Percentiles rank a stretch among this genome's conserved stretches.
These are phyloP conservation scores for Cyrtodaria siliqua DNA, from an alignment of 2,888 invertebrate genomes.

Conservation along the genomic window DNA sequence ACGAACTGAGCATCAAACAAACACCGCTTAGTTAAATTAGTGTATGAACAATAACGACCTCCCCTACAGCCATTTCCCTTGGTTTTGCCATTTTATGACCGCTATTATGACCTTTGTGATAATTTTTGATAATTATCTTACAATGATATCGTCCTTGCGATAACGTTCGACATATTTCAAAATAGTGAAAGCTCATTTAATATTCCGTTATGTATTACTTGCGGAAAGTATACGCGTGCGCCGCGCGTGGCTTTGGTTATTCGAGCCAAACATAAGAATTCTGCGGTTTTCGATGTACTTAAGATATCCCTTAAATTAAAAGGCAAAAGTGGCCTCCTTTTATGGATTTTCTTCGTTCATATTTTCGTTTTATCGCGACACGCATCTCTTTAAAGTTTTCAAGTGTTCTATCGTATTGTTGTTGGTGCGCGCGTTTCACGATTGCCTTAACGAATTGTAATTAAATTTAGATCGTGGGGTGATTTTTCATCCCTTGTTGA, in stretches of 20 bases:
- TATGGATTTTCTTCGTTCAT: conserved; percentile 5
- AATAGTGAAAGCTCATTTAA: conserved; percentile 16
- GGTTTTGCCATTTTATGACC: conserved; percentile 15
- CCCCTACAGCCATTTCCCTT: conserved; percentile 28
- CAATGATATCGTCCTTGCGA: conserved; percentile 15
- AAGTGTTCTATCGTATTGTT: neutral
- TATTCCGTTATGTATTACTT: conserved; percentile 35
- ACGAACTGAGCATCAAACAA: conserved; percentile 28
- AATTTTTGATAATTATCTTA: conserved; percentile 50
- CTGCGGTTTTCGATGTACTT: conserved; percentile 6
- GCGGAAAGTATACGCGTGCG: conserved; percentile 14
- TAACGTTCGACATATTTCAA: conserved; percentile 4
- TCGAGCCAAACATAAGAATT: conserved; percentile 1
- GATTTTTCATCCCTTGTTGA: neutral
- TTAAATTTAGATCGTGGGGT: neutral
- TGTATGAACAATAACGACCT: too few species aligned
- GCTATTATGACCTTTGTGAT: conserved; percentile 31
- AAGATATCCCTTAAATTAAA: conserved; percentile 14
- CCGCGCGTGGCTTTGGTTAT: conserved; percentile 14
- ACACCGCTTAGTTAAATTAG: conserved; percentile 1
- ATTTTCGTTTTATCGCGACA: conserved; percentile 4
- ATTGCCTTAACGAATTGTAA: neutral
- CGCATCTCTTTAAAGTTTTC: conserved; percentile 21
- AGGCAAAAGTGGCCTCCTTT: neutral
- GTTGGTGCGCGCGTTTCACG: conserved; percentile 1